Evolutionary conservation across 2,113 vertebrate genomes (phyloP).

Genomic region (Pionites leucogaster): DNA sequence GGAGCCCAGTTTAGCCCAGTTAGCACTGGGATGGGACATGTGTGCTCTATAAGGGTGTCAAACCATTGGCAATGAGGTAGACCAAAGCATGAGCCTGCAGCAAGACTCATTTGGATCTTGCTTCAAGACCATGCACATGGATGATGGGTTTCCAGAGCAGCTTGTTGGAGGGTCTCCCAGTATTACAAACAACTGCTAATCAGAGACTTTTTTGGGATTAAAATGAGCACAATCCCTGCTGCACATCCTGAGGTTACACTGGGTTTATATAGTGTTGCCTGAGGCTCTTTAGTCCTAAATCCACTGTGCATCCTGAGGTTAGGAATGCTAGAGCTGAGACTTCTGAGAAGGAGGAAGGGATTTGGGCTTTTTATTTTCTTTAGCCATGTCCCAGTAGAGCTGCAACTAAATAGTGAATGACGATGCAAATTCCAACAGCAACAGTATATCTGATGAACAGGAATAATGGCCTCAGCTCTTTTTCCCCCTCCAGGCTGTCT

Average conservation of each 20-base stretch:
- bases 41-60: background rate
- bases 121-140: background rate
- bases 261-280: background rate
- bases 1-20: background rate
- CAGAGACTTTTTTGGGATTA: background rate
- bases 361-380: background rate
- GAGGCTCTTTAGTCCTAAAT: background rate
- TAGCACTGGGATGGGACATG: background rate
- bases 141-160: background rate
- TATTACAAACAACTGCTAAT: background rate
- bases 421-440: constrained; percentile 36
- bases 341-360: background rate
- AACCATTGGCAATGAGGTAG: background rate
- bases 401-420: constrained; percentile 25
- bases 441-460: constrained; percentile 2
- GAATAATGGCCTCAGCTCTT: constrained; percentile 48
- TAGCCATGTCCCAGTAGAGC: background rate
- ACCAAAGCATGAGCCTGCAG: background rate
- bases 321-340: background rate
- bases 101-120: background rate
- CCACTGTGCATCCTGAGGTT: background rate
- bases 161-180: background rate
- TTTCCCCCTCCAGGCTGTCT: background rate
- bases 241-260: background rate
- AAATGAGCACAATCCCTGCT: background rate